These are phyloP conservation scores for Drosophila greeni DNA, from an alignment of 2,888 invertebrate genomes.

Conservation along the genomic window DNA sequence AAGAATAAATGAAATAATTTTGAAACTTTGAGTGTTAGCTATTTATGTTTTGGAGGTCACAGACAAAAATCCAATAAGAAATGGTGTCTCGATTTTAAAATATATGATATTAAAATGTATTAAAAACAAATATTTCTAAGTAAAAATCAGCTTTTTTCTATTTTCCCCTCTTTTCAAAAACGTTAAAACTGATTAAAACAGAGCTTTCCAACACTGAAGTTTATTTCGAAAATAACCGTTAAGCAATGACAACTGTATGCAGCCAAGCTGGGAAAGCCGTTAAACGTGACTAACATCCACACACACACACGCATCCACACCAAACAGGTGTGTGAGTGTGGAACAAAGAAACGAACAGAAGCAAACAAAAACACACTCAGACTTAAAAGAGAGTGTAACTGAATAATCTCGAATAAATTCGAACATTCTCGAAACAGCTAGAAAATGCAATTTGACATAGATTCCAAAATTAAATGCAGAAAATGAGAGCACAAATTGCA, in stretches of 20 bases:
- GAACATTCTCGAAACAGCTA: conserved; percentile 19
- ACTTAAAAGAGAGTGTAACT: not conserved
- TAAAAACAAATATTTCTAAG: not conserved
- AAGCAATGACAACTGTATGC: conserved; percentile 15
- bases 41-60: not conserved
- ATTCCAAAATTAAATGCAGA: conserved; percentile 39
- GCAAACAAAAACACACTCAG: not conserved
- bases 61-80: not conserved
- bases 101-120: not conserved
- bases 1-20: not conserved
- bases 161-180: not conserved
- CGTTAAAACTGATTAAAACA: too few relatives aligned
- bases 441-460: conserved; percentile 34
- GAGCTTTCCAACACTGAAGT: not conserved
- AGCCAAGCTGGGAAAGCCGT: conserved; percentile 10
- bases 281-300: conserved; percentile 30
- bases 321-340: conserved; percentile 14
- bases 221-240: conserved; percentile 3
- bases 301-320: conserved; percentile 11
- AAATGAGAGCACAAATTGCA: conserved; percentile 52
- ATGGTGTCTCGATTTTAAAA: not conserved
- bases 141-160: not conserved
- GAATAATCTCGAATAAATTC: conserved; percentile 3
- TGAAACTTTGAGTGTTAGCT: not conserved
- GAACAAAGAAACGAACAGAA: conserved; percentile 18